Evolutionary conservation across 2,113 vertebrate species (phyloP), one percentile per base, ranked within the genome.

Genomic region (Cynopterus brachyotis): DNA sequence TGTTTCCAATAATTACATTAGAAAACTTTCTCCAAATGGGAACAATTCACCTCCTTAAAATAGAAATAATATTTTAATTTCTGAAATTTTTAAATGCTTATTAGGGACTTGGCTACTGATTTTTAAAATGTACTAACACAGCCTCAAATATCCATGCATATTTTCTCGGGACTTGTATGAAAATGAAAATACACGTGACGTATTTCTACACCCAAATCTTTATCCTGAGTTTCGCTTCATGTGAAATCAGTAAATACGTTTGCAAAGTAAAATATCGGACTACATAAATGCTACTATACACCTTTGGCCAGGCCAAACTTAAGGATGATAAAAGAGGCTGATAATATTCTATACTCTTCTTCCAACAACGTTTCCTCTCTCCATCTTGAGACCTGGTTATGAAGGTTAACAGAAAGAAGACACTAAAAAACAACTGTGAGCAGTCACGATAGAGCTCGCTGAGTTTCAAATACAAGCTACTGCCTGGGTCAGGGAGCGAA

Each of bases 231-330:
- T 92, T 84, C 13, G n/a, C 32, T 32, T 55, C 70, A 57, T 57
- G 45, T 64, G 42, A 78, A 83, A 89, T 66, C 53, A 72, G 24
- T 62, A 11, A 76, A 83, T 59, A 47, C 47, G 67, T 75, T 94
- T 79, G 79, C n/a, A 90, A 88, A 92, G 9, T 55, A n/a, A 96
- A 93, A 82, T 79, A 69, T 75, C 45, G 92, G 55, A 62, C 30
- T 19, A 67, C 28, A 66, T 69, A 66, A 82, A 91, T 30, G 75
- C 30, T 60, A 45, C 40, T 40, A 55, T 2, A 89, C 17, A 89
- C 55, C 73, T 45, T 20, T 47, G 55, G 69, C 24, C 67, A 93
- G 16, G 64, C 70, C 24, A 32, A 67, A 87, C 40, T 81, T 73
- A 69, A 80, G n/a, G 67, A n/a, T 24, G 53, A 87, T 22, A 35